These are phyloP conservation scores for Polydrusus tereticollis DNA, from an alignment of 2,888 invertebrate species.

Conservation along the genomic window DNA sequence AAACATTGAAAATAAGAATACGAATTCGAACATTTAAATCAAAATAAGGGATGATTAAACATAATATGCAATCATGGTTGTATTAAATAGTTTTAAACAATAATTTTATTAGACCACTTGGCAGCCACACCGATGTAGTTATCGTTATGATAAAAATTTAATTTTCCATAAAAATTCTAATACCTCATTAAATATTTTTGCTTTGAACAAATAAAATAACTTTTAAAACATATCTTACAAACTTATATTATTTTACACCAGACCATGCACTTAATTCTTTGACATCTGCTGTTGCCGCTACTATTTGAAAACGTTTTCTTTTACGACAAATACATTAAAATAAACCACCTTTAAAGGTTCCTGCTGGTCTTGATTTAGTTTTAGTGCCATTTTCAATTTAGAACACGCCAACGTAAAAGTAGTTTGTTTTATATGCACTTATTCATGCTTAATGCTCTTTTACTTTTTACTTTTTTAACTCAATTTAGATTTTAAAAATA, in stretches of 20 bases:
- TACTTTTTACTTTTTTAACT: constrained; percentile 15
- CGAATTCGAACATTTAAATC: no score
- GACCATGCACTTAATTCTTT: constrained; percentile 12
- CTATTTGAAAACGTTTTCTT: background rate
- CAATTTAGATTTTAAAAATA: constrained; percentile 7
- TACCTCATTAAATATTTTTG: no score
- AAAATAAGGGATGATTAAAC: no score
- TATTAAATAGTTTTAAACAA: no score
- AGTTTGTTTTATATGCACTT: background rate
- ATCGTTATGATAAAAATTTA: no score
- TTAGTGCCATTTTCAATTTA: constrained; percentile 13
- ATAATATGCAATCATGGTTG: no score
- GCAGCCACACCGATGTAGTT: no score
- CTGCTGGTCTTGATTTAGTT: background rate
- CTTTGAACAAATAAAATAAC: background rate
- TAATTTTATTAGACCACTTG: no score
- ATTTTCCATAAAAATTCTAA: no score
- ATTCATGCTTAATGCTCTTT: constrained; percentile 19
- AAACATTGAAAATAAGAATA: no score
- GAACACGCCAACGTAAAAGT: background rate
- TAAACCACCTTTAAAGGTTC: background rate
- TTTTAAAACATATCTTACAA: background rate
- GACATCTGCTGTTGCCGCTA: background rate
- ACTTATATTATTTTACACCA: background rate
- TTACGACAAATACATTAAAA: constrained; percentile 16